Conservation (phyloP, 2,888 invertebrate genomes). For the Andrena flavipes region DNA sequence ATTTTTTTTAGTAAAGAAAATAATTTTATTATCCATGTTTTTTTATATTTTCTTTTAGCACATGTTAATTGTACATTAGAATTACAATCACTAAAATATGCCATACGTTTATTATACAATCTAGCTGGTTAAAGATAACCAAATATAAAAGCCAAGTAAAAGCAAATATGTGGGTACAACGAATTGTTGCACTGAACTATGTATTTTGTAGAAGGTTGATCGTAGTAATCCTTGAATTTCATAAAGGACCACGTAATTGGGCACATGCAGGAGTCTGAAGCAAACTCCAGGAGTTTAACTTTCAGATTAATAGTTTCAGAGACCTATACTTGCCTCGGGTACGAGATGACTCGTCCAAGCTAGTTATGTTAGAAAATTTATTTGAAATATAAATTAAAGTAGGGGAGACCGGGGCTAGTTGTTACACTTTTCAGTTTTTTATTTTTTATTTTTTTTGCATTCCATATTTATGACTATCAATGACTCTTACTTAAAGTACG, state of each 20-base stretch:
- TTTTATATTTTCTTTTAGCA: no score
- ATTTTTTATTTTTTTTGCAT: no score
- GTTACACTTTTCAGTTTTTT: no score
- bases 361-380: constrained; percentile 28
- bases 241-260: constrained; percentile 18
- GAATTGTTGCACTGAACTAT: constrained; percentile 12
- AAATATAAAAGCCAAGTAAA: neutral
- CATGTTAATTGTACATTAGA: no score
- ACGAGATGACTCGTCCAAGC: constrained; percentile 26
- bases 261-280: constrained; percentile 35
- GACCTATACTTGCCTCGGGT: constrained; percentile 26
- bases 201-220: constrained; percentile 9
- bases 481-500: no score
- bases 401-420: no score
- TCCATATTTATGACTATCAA: no score
- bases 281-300: constrained; percentile 39
- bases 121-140: no score
- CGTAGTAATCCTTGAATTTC: constrained; percentile 37
- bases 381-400: constrained; percentile 7
- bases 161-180: neutral
- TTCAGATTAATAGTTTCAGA: constrained; percentile 34
- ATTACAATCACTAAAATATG: no score
- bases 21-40: no score
- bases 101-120: no score
- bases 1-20: no score